Evolutionary conservation across 1,140 invertebrate genomes (phyloP).

Genomic region (Philaenus spumarius): DNA sequence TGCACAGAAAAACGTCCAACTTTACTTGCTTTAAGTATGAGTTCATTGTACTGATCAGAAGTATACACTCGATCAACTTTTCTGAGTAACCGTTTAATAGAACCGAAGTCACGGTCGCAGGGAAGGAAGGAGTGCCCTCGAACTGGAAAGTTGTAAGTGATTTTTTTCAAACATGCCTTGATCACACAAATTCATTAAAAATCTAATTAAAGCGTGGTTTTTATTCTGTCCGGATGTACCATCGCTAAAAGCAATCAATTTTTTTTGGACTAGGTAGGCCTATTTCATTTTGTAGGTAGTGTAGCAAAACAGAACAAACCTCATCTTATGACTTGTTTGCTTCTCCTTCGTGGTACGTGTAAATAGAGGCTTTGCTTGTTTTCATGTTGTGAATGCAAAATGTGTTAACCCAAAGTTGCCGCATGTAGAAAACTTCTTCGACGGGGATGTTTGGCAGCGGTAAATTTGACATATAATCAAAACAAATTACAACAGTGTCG

Average conservation of each 20-base stretch:
- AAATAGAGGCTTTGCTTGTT: constrained; percentile 21
- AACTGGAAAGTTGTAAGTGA: constrained; percentile 18
- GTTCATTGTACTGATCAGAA: not conserved
- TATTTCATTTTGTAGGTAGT: constrained; percentile 23
- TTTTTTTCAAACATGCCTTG: constrained; percentile 13
- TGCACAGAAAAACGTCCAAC: not conserved
- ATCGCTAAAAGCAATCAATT: not conserved
- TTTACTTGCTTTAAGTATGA: constrained; percentile 5
- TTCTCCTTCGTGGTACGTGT: constrained; percentile 25
- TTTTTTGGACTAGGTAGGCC: not conserved
- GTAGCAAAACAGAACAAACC: constrained; percentile 23
- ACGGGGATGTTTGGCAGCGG: constrained; percentile 22
- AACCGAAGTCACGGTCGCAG: constrained; percentile 7
- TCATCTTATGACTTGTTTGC: constrained; percentile 26
- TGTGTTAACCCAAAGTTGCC: constrained; percentile 23
- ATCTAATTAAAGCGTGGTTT: constrained; percentile 20
- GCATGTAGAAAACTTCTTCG: constrained; percentile 24
- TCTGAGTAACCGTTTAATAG: not conserved
- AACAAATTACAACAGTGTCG: constrained; percentile 8
- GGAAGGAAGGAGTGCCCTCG: constrained; percentile 17
- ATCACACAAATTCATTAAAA: constrained; percentile 18
- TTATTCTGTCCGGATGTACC: constrained; percentile 17
- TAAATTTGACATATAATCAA: constrained; percentile 26
- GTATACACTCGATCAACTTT: constrained; percentile 6
- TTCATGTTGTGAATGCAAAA: constrained; percentile 24